Conservation (phyloP, 92 coral and sea anemone genomes). For the Porites evermanni region DNA sequence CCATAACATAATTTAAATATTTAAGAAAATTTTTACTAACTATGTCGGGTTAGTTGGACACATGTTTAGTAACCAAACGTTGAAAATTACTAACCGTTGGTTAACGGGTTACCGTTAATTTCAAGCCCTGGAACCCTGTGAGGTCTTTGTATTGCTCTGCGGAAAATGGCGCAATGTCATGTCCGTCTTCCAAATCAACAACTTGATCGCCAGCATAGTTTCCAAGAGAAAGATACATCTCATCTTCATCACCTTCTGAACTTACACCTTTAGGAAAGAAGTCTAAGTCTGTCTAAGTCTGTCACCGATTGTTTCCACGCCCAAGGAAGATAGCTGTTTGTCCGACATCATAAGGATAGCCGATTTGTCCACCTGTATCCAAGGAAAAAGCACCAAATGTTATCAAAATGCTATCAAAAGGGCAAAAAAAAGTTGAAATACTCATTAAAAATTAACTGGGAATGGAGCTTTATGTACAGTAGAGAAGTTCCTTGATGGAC, state of each 20-base stretch:
- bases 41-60: too few relatives aligned
- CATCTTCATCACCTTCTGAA: slow-evolving; percentile 27
- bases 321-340: slow-evolving; percentile 2
- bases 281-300: not conserved
- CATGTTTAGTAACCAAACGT: too few relatives aligned
- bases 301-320: not conserved
- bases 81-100: too few relatives aligned
- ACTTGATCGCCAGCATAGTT: slow-evolving; percentile 32
- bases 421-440: too few relatives aligned
- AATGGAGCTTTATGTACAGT: too few relatives aligned
- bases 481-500: too few relatives aligned
- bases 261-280: slow-evolving; percentile 21
- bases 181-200: not conserved
- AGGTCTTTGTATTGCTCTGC: not conserved
- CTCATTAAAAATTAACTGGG: too few relatives aligned
- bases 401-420: too few relatives aligned
- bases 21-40: too few relatives aligned
- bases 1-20: too few relatives aligned
- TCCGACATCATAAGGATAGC: slow-evolving; percentile 1
- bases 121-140: not conserved
- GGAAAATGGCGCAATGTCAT: not conserved
- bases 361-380: slow-evolving; percentile 3
- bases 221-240: slow-evolving; percentile 38
- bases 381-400: not conserved
- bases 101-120: too few relatives aligned